phyloP scores from a whole-genome alignment of 64 coral and sea anemone genomes.

The Porites lutea region DNA sequence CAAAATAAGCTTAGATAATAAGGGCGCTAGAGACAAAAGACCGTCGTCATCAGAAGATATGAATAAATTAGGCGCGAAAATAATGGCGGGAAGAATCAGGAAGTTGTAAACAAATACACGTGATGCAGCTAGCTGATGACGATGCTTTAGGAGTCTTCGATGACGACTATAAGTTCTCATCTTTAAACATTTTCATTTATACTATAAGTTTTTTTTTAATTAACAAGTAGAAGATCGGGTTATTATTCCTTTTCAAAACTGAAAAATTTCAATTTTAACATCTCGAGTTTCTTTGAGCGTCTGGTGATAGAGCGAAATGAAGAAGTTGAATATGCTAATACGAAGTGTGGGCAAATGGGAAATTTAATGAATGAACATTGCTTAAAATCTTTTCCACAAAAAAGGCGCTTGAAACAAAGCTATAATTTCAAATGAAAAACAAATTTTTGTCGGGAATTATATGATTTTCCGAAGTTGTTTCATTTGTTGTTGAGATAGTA shows the following conservation, averaged over 20 bases:
- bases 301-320: background rate
- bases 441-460: background rate
- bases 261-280: no score
- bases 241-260: background rate
- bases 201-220: background rate
- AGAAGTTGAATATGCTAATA: constrained; percentile 21
- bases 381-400: background rate
- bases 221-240: background rate
- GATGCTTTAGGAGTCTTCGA: background rate
- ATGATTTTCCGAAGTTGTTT: background rate
- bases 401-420: background rate
- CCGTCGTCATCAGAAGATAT: background rate
- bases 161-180: background rate
- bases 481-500: background rate
- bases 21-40: background rate
- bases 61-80: background rate
- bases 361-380: background rate
- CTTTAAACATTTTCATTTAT: background rate
- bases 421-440: background rate
- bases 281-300: background rate
- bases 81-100: constrained; percentile 19
- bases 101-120: constrained; percentile 33
- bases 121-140: background rate
- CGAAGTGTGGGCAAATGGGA: background rate
- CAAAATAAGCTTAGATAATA: no score